Conservation (phyloP, 2,797 vertebrate species). For the Malurus splendens region DNA sequence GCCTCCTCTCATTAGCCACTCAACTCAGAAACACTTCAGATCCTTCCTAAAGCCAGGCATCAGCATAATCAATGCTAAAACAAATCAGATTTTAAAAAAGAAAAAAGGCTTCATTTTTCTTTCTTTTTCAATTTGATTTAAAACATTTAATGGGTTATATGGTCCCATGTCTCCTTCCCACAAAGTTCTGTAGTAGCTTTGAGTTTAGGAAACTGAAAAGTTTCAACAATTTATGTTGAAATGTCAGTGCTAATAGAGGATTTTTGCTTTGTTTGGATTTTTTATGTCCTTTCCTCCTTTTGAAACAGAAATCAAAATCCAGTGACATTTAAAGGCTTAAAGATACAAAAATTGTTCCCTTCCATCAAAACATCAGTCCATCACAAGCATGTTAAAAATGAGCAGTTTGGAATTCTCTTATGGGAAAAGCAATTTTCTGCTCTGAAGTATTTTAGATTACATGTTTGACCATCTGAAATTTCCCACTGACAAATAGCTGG, state of each 20-base stretch:
- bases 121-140: not conserved
- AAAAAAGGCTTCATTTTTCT: not conserved
- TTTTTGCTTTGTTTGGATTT: constrained; percentile 1
- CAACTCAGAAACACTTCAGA: not conserved
- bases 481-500: not conserved
- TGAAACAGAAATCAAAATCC: constrained; percentile 1
- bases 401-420: not conserved
- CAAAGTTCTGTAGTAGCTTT: not conserved
- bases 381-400: not conserved
- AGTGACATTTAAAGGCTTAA: constrained; percentile 10
- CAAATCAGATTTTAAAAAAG: not conserved
- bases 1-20: not conserved
- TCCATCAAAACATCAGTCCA: not conserved
- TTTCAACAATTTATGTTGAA: not conserved
- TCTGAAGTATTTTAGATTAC: not conserved
- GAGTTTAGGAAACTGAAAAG: not conserved
- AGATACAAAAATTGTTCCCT: not conserved
- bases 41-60: not conserved
- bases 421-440: not conserved
- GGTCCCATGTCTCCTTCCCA: not conserved
- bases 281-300: not conserved
- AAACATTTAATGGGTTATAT: not conserved
- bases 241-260: not conserved
- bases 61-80: not conserved
- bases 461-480: not conserved